Conservation (phyloP, 2,888 invertebrate genomes). For the Euzophera pinguis region DNA sequence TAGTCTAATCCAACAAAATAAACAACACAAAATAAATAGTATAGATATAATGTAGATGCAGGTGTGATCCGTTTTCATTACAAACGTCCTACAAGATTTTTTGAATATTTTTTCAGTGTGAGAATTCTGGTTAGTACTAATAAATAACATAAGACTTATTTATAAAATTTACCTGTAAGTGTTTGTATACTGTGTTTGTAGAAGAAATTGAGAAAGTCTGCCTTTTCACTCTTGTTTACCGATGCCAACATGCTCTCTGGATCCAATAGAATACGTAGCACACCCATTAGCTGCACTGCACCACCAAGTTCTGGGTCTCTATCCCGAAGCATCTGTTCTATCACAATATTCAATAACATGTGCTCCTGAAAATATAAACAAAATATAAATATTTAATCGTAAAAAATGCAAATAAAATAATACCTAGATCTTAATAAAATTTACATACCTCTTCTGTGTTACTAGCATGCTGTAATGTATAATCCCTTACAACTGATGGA, state of each 20-base stretch:
- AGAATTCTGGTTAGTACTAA: too few species aligned
- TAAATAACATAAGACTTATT: too few species aligned
- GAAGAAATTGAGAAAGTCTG: conserved; percentile 98
- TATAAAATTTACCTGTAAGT: conserved; percentile 86
- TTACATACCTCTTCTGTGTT: conserved; percentile 89
- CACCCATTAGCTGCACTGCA: conserved; percentile 97
- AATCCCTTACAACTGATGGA: conserved; percentile 97
- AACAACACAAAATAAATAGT: too few species aligned
- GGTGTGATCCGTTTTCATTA: too few species aligned
- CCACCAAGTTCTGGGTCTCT: conserved; percentile 98
- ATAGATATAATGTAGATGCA: too few species aligned
- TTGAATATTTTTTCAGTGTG: too few species aligned
- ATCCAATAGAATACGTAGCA: conserved; percentile 94
- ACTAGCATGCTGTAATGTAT: conserved; percentile 95
- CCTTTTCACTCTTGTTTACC: conserved; percentile 96
- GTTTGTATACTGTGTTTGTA: conserved; percentile 99
- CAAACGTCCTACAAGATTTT: too few species aligned
- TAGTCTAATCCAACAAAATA: too few species aligned
- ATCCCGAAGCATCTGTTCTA: conserved; percentile 98
- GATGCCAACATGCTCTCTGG: conserved; percentile 98
- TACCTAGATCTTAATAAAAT: not conserved
- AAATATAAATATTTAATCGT: not conserved
- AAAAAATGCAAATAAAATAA: not conserved
- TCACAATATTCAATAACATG: conserved; percentile 96
- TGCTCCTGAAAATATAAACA: conserved; percentile 85